Evolutionary conservation across 2,113 vertebrate species (phyloP), one percentile per base, ranked within the genome.

Genomic region (Lipophrys pholis): DNA sequence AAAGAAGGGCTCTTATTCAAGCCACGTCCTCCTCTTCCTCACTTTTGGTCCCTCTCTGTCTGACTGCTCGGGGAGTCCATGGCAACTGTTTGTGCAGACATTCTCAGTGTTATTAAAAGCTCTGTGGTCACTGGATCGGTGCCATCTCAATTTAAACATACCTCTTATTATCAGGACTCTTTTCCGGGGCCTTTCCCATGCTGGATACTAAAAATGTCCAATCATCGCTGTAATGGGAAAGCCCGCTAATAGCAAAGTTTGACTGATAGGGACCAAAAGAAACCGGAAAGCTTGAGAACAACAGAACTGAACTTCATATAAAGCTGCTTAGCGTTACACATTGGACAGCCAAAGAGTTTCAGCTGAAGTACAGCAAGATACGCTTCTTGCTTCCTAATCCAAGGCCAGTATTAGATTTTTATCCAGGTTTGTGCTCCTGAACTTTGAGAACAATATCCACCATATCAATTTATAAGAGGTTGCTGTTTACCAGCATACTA

Each of bases 31-130:
- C 15, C n/a, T 30, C 21, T 59, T 39, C 42, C 16, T 74, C 40
- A 64, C 67, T 70, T 77, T 61, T 45, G 69, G 48, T 59, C 84
- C 45, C 21, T 69, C 48, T 73, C 54, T 38, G 30, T 77, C 15
- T 12, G 72, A 35, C 65, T 62, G 71, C 68, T 62, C 10, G 7
- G 73, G 68, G 73, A 85, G 80, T 65, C 76, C 76, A 77, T 86
- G 77, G 83, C 77, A 88, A 87, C 85, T 84, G 72, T 89, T 85
- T 83, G 74, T 74, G 75, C 73, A 86, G 79, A 89, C 89, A 86
- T 81, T 89, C 81, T 80, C 81, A 21, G 43, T 78, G 72, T 88
- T 90, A 89, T 89, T 90, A 89, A 90, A 86, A 86, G 79, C 81
- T 71, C 79, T 68, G 69, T 83, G 69, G 75, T 76, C 57, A 76